phyloP scores from a whole-genome alignment of 2,888 invertebrate genomes.

The Lasioglossum oenotherae region DNA sequence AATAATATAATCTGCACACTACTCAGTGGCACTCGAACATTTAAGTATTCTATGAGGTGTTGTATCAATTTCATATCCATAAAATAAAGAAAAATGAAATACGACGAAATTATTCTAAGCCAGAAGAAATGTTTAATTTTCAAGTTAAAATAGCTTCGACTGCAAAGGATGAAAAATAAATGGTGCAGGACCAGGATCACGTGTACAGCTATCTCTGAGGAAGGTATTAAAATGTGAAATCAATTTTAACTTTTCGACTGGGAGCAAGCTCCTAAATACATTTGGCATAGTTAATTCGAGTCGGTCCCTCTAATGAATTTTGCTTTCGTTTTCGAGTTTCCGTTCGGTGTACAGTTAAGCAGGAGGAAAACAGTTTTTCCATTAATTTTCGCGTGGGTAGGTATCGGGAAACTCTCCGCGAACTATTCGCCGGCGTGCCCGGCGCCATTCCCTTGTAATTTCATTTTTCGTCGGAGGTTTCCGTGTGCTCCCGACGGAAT shows the following conservation, averaged over 20 bases:
- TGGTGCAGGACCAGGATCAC: neutral
- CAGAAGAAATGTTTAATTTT: too few relatives aligned
- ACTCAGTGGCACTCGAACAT: neutral
- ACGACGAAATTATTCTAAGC: too few relatives aligned
- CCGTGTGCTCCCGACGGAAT: neutral
- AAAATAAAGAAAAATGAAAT: too few relatives aligned
- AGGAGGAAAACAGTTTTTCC: neutral
- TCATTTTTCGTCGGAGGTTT: slow-evolving; percentile 5
- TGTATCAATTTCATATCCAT: too few relatives aligned
- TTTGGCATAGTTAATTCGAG: neutral
- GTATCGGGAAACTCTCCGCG: slow-evolving; percentile 9
- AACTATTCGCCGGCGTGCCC: slow-evolving; percentile 18
- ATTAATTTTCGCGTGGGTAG: slow-evolving; percentile 17
- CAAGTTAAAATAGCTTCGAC: too few relatives aligned
- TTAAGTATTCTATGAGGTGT: too few relatives aligned
- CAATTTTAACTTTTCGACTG: neutral
- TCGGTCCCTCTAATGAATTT: neutral
- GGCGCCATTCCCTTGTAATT: slow-evolving; percentile 13
- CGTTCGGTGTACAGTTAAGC: neutral
- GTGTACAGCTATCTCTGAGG: neutral
- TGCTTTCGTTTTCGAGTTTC: slow-evolving; percentile 4
- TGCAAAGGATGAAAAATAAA: neutral
- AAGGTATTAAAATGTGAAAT: neutral
- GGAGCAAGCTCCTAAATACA: neutral
- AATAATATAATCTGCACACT: neutral